Conservation (phyloP, 2,113 vertebrate genomes). For the Baryphthengus martii region DNA sequence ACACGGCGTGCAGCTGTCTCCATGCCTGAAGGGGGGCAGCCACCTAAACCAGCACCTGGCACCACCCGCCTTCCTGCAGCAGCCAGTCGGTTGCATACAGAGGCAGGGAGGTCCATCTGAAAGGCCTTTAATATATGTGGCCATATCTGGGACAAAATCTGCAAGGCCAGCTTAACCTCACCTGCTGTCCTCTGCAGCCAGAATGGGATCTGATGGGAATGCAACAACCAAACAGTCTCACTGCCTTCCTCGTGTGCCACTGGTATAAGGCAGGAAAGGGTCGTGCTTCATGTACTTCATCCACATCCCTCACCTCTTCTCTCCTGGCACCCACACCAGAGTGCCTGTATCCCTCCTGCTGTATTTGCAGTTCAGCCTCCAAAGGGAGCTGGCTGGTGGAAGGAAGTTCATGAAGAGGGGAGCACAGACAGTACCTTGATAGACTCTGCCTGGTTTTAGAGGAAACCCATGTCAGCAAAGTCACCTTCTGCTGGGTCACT, state of each 20-base stretch:
- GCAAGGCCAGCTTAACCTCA: neutral
- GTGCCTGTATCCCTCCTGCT: neutral
- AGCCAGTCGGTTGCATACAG: neutral
- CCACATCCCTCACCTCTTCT: neutral
- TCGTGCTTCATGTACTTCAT: neutral
- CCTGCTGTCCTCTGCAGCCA: neutral
- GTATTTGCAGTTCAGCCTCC: neutral
- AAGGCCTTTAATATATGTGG: neutral
- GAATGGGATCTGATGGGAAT: neutral
- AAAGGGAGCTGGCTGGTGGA: neutral
- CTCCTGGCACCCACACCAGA: neutral
- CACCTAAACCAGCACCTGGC: neutral
- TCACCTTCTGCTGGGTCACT: neutral
- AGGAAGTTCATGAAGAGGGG: neutral
- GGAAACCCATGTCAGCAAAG: neutral
- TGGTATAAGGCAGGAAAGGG: neutral
- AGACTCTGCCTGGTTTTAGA: neutral
- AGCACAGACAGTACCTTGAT: neutral
- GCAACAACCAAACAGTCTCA: neutral
- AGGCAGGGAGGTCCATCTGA: neutral
- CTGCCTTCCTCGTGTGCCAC: neutral
- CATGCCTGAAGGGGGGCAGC: neutral
- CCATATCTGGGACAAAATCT: neutral
- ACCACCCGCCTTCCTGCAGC: neutral
- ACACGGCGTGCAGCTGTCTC: neutral